Conservation (phyloP, 2,113 vertebrate genomes). For the Morone saxatilis region DNA sequence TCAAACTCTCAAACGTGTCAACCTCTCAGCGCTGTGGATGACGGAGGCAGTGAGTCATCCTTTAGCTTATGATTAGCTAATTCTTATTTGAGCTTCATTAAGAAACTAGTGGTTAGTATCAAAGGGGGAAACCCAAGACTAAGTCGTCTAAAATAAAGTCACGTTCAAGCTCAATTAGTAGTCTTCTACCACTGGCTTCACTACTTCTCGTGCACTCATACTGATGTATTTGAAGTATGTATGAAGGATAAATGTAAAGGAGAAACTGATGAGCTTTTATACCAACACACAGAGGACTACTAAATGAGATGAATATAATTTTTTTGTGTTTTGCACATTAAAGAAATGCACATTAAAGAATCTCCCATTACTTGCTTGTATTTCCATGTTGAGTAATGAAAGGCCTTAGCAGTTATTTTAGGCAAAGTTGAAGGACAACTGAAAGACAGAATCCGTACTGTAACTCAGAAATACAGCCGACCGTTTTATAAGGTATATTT, state of each 20-base stretch:
- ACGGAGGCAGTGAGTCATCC: slow-evolving; percentile 36
- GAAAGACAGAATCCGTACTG: slow-evolving; percentile 13
- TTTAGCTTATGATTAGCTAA: slow-evolving; percentile 30
- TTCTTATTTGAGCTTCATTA: slow-evolving; percentile 52
- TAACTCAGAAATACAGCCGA: background rate
- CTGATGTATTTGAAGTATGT: slow-evolving; percentile 13
- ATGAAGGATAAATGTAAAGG: background rate
- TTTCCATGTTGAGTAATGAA: background rate
- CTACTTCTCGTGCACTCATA: background rate
- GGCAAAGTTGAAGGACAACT: slow-evolving; percentile 5
- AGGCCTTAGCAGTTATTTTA: slow-evolving; percentile 21
- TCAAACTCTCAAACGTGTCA: slow-evolving; percentile 33
- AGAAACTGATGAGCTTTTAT: background rate
- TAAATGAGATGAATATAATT: background rate
- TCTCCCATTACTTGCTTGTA: background rate
- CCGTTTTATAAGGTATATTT: slow-evolving; percentile 7
- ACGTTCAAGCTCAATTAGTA: slow-evolving; percentile 7
- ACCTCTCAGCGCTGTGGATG: slow-evolving; percentile 5
- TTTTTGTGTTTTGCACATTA: background rate
- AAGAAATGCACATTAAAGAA: background rate
- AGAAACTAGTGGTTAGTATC: slow-evolving; percentile 33
- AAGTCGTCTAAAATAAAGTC: slow-evolving; percentile 21
- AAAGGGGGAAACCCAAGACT: slow-evolving; percentile 31
- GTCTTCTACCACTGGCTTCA: background rate
- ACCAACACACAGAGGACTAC: background rate